phyloP scores from a whole-genome alignment of 1,140 invertebrate genomes.

The Neodiprion fabricii region DNA sequence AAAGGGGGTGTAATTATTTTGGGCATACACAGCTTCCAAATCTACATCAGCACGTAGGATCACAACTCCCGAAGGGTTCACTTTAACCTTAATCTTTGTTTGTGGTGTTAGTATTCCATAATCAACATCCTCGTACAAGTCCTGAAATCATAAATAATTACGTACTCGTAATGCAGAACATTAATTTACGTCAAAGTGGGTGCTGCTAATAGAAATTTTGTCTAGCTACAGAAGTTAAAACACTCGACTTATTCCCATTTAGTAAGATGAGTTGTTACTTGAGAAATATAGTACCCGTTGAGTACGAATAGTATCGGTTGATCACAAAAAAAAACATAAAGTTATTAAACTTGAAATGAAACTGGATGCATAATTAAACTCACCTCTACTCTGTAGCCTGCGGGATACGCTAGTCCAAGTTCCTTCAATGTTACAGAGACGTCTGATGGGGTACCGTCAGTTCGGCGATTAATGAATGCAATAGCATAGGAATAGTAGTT shows the following conservation, averaged over 20 bases:
- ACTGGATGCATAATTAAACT: constrained; percentile 28
- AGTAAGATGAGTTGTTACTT: no score
- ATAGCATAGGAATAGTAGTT: constrained; percentile 88
- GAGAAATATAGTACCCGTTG: no score
- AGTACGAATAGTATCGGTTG: no score
- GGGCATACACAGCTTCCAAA: constrained; percentile 63
- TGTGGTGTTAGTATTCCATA: constrained; percentile 83
- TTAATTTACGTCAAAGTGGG: background rate
- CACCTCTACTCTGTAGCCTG: constrained; percentile 87
- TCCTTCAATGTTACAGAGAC: constrained; percentile 86
- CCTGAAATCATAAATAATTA: constrained; percentile 63
- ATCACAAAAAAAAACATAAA: no score
- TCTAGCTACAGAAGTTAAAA: background rate
- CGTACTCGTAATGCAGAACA: background rate
- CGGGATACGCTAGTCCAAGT: constrained; percentile 77
- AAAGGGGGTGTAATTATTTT: constrained; percentile 66
- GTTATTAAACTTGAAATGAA: no score
- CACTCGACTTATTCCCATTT: background rate
- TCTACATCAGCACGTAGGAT: constrained; percentile 83
- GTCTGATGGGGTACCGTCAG: constrained; percentile 89
- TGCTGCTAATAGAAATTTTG: no score
- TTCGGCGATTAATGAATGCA: constrained; percentile 84
- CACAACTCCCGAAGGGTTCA: constrained; percentile 92
- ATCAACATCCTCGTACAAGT: constrained; percentile 85
- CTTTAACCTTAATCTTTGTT: constrained; percentile 90